Evolutionary conservation across 2,888 invertebrate species (phyloP).

Genomic region (Rhodophaea formosa): DNA sequence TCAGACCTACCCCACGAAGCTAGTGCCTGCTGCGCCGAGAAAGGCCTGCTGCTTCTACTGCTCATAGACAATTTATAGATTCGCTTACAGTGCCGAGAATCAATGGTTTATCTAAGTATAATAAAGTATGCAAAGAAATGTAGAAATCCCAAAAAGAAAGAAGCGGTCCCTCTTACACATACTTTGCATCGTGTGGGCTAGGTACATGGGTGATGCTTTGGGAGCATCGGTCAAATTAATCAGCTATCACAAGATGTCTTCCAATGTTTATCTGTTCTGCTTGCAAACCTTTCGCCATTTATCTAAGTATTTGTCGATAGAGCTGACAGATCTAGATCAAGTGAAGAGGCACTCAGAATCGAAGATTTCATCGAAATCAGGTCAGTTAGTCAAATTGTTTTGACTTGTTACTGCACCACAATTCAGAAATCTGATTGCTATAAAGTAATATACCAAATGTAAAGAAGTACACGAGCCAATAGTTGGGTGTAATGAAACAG

Average conservation of each 20-base stretch:
- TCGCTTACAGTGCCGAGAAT: too few relatives aligned
- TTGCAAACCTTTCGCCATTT: slow-evolving; percentile 48
- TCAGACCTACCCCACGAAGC: slow-evolving; percentile 63
- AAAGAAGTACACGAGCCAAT: background rate
- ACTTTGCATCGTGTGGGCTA: slow-evolving; percentile 48
- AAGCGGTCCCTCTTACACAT: slow-evolving; percentile 43
- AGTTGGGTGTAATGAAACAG: background rate
- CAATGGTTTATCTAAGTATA: too few relatives aligned
- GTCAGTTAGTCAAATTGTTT: background rate
- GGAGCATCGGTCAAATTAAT: slow-evolving; percentile 47
- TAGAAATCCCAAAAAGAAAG: slow-evolving; percentile 29
- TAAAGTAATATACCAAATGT: too few relatives aligned
- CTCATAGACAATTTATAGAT: slow-evolving; percentile 31
- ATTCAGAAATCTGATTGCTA: too few relatives aligned
- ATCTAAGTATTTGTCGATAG: slow-evolving; percentile 43
- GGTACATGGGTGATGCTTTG: slow-evolving; percentile 45
- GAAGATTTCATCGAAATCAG: background rate
- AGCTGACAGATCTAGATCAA: slow-evolving; percentile 24
- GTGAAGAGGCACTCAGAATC: background rate
- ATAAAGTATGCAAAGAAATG: slow-evolving; percentile 35
- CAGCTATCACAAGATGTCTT: slow-evolving; percentile 50
- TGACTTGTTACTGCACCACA: background rate
- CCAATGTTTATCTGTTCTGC: slow-evolving; percentile 56
- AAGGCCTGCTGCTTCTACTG: slow-evolving; percentile 63
- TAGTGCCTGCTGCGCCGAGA: slow-evolving; percentile 65